phyloP scores from a whole-genome alignment of 2,113 vertebrate species.

The Epinephelus fuscoguttatus region DNA sequence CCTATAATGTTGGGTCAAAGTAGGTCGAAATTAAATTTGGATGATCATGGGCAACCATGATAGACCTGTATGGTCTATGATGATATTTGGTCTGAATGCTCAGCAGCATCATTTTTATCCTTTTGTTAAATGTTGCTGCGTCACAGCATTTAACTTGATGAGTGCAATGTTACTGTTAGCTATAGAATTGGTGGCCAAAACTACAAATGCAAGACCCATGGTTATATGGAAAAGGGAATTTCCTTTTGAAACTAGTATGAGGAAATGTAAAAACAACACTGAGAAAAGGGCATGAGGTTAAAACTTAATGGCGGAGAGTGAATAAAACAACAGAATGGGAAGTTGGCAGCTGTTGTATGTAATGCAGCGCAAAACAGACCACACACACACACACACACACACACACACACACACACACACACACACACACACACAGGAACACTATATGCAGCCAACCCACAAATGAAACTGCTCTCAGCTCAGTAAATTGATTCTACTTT shows the following conservation, averaged over 20 bases:
- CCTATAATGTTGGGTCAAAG: not conserved
- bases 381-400: not conserved
- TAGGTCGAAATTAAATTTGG: not conserved
- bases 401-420: not conserved
- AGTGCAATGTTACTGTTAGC: not conserved
- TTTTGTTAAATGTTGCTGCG: too few relatives aligned
- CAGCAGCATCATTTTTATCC: not conserved
- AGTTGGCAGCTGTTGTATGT: not conserved
- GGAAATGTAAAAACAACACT: not conserved
- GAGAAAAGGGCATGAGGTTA: not conserved
- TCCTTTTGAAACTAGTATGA: not conserved
- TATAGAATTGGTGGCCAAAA: not conserved
- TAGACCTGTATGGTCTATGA: not conserved
- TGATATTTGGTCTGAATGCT: not conserved
- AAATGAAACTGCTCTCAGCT: not conserved
- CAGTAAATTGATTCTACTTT: not conserved
- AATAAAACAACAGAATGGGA: not conserved
- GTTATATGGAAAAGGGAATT: not conserved
- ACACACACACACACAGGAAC: not conserved
- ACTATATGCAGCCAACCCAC: conserved; percentile 1
- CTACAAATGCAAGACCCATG: not conserved
- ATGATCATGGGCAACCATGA: not conserved
- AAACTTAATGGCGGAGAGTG: not conserved
- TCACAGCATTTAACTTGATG: not conserved
- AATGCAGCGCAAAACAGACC: not conserved